These are phyloP conservation scores for Nycticebus coucang DNA, from an alignment of 2,113 vertebrate genomes.

Conservation along the genomic window DNA sequence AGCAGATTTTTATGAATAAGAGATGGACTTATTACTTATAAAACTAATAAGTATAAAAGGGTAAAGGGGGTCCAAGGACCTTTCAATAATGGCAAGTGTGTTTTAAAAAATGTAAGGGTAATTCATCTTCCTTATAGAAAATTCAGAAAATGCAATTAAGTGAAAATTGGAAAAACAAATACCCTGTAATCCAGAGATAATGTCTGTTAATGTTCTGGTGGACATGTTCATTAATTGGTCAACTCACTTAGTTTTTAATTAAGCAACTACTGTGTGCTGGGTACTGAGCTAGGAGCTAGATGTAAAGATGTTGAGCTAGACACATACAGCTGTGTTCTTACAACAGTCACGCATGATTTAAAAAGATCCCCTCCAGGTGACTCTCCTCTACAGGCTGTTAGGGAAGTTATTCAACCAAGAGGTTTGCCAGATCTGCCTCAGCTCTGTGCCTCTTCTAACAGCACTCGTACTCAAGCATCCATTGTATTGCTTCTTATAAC, in stretches of 20 bases:
- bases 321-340: background rate
- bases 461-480: background rate
- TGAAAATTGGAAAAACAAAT: background rate
- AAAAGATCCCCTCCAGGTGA: background rate
- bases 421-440: background rate
- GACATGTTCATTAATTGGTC: background rate
- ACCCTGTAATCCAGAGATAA: background rate
- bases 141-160: background rate
- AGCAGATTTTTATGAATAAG: background rate
- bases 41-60: background rate
- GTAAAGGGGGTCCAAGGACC: background rate
- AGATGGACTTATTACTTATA: conserved; percentile 3
- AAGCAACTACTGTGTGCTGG: background rate
- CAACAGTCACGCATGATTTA: background rate
- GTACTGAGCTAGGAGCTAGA: background rate
- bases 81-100: conserved; percentile 12
- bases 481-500: background rate
- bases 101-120: background rate
- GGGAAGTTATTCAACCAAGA: background rate
- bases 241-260: background rate
- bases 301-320: background rate
- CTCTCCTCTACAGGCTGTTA: background rate
- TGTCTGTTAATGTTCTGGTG: background rate
- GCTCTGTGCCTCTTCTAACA: background rate
- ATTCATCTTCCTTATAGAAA: conserved; percentile 18